Base-by-base conservation (phyloP, 1,140 invertebrate genomes). In the Formica selysi region DNA sequence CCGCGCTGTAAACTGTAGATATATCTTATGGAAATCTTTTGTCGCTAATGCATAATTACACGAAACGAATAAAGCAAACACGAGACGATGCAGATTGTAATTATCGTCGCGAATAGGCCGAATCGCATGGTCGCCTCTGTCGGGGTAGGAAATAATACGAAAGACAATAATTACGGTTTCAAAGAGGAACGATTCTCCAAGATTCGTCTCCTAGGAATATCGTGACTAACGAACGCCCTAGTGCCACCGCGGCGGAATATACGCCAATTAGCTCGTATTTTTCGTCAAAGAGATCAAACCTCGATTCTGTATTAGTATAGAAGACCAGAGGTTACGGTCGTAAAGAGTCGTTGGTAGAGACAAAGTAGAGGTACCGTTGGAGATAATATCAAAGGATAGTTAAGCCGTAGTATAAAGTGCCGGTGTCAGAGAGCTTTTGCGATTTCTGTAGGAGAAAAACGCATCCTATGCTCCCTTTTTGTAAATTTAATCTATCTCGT, bases 321-420 rank as follows among this genome's bases (percentile, higher is more conserved):
- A 29, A 51, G 48, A 73, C 67, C 68, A 73, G 79, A 81, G 67
- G 79, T 81, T 81, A 71, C 68, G 54, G 26, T 44, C 79, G 68
- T 83, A 83, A 83, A 83, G 79, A 83, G 79, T 81, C 67, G 79
- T 59, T 61, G 79, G 79, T 62, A 73, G 79, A 83, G 79, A 83
- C 79, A 74, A 83, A 83, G 79, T 83, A 62, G 68, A 74, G 68
- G 51, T 57, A 74, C 32, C 57, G 54, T 74, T 74, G 54, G 68
- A 83, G 79, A 74, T 83, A 74, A 83, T 83, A 83, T 83, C 79
- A 83, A 83, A 83, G 79, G 68, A 73, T 81, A 83, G 79, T 83
- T 83, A 83, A 74, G 36, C 68, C 68, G 68, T 83, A 73, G 68
- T 48, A 83, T 83, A 83, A 74, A 73, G 68, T 29, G 38, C 19